Evolutionary conservation across 2,113 vertebrate genomes (phyloP), one percentile per base, ranked within the genome.

Genomic region (Empidonax alnorum): DNA sequence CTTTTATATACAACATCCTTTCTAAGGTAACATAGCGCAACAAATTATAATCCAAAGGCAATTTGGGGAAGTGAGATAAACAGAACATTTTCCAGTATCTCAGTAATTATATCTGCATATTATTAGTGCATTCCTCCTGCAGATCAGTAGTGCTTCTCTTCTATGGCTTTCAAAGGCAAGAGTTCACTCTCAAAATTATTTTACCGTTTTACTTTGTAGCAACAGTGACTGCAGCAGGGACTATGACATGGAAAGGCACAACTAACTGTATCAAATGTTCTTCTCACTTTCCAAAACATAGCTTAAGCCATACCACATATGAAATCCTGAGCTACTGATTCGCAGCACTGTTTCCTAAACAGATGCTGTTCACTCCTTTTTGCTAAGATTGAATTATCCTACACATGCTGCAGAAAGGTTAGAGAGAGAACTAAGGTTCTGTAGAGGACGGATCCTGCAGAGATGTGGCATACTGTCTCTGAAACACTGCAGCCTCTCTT

Each of bases 261-360:
- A 78, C 80, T 88, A 67, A 67, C 71, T 86, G 17, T 33, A 92
- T 56, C 68, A 95, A 89, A 92, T 68, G 67, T 90, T 95, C 91
- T 93, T 85, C 74, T 79, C 37, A 24, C 71, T 58, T 95, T 95
- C 65, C 89, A 87, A 96, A 94, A 96, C 41, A 90, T 41, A 65
- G 79, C 62, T 35, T 86, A 93, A 95, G 65, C 75, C 75, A 21
- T 42, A 55, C 53, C 91, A 74, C 20, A 52, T 93, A 78, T 91
- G 84, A 97, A 97, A 96, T 95, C 61, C 84, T 79, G 79, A 89
- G 56, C 93, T 97, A 93, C 88, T 67, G 74, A 96, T 93, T 92
- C 84, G 91, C 75, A 80, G 56, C 9, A 6, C 55, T 75, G 66
- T 94, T 95, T 97, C 94, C 93, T 94, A 94, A 96, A 71, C 94